These are phyloP conservation scores for Mormyrus hasselquistii DNA, from an alignment of 2,797 vertebrate genomes.

Conservation along the genomic window DNA sequence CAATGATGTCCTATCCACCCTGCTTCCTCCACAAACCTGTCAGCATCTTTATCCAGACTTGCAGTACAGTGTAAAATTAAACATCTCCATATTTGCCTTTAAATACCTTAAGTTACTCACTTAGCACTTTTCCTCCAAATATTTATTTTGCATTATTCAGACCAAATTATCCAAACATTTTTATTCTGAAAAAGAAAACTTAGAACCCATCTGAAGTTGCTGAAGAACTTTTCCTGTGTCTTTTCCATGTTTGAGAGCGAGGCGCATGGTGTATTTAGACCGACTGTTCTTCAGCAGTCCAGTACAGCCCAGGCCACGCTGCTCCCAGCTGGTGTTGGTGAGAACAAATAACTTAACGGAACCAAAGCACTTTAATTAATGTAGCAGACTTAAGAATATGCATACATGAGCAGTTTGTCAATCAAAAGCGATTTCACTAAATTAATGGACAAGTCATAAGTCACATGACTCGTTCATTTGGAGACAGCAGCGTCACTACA, in stretches of 20 bases:
- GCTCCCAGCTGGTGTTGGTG: background rate
- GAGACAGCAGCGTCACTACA: background rate
- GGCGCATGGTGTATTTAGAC: background rate
- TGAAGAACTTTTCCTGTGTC: background rate
- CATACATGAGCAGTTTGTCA: background rate
- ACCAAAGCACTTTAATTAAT: background rate
- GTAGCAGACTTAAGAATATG: background rate
- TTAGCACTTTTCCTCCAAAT: too few relatives aligned
- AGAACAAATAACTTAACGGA: background rate
- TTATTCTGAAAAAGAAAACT: background rate
- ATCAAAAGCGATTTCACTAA: background rate
- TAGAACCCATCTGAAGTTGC: background rate
- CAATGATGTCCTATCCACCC: background rate
- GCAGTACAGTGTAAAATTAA: too few relatives aligned
- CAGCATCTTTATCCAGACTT: too few relatives aligned
- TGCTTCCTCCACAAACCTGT: background rate
- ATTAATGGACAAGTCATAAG: background rate
- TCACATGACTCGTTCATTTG: background rate
- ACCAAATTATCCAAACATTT: background rate
- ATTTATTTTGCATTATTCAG: too few relatives aligned
- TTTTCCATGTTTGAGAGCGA: background rate
- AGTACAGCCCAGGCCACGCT: background rate
- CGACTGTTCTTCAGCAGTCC: background rate
- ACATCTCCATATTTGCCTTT: too few relatives aligned
- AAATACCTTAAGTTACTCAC: too few relatives aligned